Evolutionary conservation across 1,140 invertebrate genomes (phyloP), one percentile per base, ranked within the genome.

Genomic region (Paralvinella palmiformis): DNA sequence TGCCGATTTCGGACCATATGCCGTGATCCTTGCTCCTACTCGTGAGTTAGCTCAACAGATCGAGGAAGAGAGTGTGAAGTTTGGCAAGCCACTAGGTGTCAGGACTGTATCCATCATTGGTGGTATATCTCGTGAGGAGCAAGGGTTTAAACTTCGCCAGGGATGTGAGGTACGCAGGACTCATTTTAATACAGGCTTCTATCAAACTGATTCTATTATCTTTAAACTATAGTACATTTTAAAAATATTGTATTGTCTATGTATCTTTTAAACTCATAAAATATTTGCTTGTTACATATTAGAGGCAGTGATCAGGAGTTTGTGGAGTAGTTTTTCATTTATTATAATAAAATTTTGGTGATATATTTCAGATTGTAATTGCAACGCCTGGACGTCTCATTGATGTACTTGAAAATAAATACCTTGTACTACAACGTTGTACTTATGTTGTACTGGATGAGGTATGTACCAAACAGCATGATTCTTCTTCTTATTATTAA

Each of bases 1-100:
- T 71, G 72, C 92, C 63, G 88, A 86, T 65, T 82, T 87, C 83
- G 97, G 97, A n/a, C 97, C 97, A 0, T 99, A 99, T 83, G 96
- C 97, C 37, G 94, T 99, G 33, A 99, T 99, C 75, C 84, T 99
- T 75, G 96, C 97, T 1, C 97, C 97, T 1, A 99, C 97, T 52
- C 88, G 96, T 82, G 97, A 99, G 79, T 88, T 99, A 82, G 97
- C 97, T 0, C 96, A 99, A 76, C 97, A 99, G 82, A 99, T 99
- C 72, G 96, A 99, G 83, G 96, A 99, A 82, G 97, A 99, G 82
- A 95, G 94, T 0, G 91, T 90, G 63, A 99, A 98, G 82, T 99
- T 99, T 84, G 96, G 95, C 27, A 87, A 91, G 69, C 90, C 91
- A 3, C 82, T 99, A 7, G 94, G 92, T 29, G 96, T 99, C 53